A percentile compares a stretch with the other conserved stretches of the same genome.
Evolutionary conservation across 2,113 vertebrate genomes (phyloP).

Genomic region (Salvator merianae): DNA sequence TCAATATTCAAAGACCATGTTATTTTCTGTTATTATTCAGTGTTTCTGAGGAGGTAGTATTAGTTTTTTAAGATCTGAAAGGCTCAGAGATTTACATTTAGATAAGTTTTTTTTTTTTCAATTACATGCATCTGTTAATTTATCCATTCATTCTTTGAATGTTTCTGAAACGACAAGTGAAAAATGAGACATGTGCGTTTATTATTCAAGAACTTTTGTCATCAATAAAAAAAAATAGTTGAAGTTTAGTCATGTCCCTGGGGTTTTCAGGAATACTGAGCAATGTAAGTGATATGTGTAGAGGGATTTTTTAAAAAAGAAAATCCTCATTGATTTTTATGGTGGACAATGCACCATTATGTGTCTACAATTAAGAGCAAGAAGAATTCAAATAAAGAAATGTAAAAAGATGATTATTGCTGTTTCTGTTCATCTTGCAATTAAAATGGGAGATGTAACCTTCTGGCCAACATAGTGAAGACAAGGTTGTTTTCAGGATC

Average conservation of each 20-base stretch:
- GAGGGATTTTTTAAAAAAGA: too few relatives aligned
- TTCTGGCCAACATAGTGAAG: neutral
- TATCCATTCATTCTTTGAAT: neutral
- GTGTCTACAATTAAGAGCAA: neutral
- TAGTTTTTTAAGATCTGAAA: neutral
- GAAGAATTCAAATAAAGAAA: neutral
- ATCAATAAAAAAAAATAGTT: neutral
- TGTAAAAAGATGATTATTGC: neutral
- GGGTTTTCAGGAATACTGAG: neutral
- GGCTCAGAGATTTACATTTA: neutral
- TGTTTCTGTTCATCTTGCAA: neutral
- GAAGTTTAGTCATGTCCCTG: conserved; percentile 2
- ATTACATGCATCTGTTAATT: too few relatives aligned
- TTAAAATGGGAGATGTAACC: neutral
- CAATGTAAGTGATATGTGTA: neutral
- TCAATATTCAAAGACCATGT: too few relatives aligned
- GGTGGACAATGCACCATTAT: neutral
- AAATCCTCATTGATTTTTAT: neutral
- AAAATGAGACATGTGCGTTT: neutral
- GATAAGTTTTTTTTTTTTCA: neutral
- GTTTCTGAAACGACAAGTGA: neutral
- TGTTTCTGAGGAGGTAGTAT: neutral
- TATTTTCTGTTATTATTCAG: neutral
- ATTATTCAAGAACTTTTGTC: conserved; percentile 3
- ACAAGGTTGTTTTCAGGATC: neutral